These are phyloP conservation scores for Capitella teleta DNA, from an alignment of 1,140 invertebrate genomes.

Conservation along the genomic window DNA sequence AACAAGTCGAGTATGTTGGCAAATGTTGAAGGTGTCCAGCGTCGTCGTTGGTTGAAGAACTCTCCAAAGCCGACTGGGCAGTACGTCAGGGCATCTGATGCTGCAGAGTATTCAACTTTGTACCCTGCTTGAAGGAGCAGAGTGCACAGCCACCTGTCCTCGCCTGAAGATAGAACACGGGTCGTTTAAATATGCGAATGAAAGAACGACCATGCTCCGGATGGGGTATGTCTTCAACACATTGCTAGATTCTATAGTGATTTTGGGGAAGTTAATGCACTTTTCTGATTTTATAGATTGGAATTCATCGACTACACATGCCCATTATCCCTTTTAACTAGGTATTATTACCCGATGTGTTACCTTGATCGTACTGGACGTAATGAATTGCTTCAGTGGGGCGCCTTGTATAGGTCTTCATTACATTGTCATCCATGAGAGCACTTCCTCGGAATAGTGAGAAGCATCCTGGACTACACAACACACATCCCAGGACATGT, in stretches of 20 bases:
- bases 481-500: constrained; percentile 19
- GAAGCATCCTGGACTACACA: constrained; percentile 20
- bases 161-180: constrained; percentile 37
- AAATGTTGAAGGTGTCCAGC: constrained; percentile 57
- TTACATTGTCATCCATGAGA: constrained; percentile 20
- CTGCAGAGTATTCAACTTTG: constrained; percentile 55
- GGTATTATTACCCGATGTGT: no score
- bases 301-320: no score
- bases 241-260: no score
- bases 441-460: constrained; percentile 18
- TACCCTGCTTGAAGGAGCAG: constrained; percentile 53
- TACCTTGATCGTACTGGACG: constrained; percentile 19
- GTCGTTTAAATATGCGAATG: no score
- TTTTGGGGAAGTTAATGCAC: no score
- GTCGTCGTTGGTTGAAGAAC: constrained; percentile 46
- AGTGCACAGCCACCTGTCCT: constrained; percentile 57
- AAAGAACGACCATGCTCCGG: no score
- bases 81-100: constrained; percentile 55
- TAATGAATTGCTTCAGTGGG: constrained; percentile 16
- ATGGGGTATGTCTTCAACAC: no score
- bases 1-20: constrained; percentile 57
- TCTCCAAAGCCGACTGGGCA: constrained; percentile 51
- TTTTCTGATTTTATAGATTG: no score
- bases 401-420: constrained; percentile 14
- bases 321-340: no score